Percentiles rank a stretch among this genome's conserved stretches.
These are phyloP conservation scores for Huso huso DNA, from an alignment of 2,797 vertebrate species.

Conservation along the genomic window DNA sequence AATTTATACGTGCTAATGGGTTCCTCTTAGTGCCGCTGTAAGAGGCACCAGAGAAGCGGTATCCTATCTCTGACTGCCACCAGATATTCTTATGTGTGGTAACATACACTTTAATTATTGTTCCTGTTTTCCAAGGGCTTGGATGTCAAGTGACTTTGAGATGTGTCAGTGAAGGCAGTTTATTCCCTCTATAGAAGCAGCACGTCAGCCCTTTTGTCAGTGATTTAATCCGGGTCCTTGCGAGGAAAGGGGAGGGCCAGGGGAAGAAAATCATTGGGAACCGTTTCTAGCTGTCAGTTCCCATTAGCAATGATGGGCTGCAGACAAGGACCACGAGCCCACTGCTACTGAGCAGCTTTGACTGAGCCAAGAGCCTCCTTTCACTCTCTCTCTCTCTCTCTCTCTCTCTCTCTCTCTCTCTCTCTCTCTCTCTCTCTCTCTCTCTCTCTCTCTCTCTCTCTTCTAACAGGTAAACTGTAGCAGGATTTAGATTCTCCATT, in stretches of 20 bases:
- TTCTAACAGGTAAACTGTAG: neutral
- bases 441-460: neutral
- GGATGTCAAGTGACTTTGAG: slow-evolving; percentile 39
- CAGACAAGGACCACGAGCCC: neutral
- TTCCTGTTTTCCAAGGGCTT: slow-evolving; percentile 25
- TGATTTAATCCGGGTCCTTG: slow-evolving; percentile 6
- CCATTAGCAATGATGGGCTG: slow-evolving; percentile 4
- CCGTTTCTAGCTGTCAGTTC: slow-evolving; percentile 10
- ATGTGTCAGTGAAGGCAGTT: slow-evolving; percentile 23
- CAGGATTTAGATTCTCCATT: no score
- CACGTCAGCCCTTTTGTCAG: slow-evolving; percentile 11
- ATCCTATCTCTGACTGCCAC: slow-evolving; percentile 32
- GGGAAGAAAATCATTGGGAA: neutral
- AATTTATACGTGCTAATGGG: slow-evolving; percentile 47
- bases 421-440: neutral
- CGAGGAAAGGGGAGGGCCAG: neutral
- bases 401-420: neutral
- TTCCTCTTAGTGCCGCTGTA: slow-evolving; percentile 19
- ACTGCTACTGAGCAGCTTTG: slow-evolving; percentile 10
- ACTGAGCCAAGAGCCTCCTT: neutral
- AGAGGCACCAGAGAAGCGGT: slow-evolving; percentile 21
- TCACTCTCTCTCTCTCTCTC: no score
- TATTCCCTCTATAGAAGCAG: slow-evolving; percentile 6
- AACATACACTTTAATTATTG: slow-evolving; percentile 44
- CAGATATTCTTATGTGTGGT: slow-evolving; percentile 34